Evolutionary conservation across 2,797 vertebrate genomes (phyloP), one percentile per base, ranked within the genome.

Genomic region (Micrastur ruficollis): DNA sequence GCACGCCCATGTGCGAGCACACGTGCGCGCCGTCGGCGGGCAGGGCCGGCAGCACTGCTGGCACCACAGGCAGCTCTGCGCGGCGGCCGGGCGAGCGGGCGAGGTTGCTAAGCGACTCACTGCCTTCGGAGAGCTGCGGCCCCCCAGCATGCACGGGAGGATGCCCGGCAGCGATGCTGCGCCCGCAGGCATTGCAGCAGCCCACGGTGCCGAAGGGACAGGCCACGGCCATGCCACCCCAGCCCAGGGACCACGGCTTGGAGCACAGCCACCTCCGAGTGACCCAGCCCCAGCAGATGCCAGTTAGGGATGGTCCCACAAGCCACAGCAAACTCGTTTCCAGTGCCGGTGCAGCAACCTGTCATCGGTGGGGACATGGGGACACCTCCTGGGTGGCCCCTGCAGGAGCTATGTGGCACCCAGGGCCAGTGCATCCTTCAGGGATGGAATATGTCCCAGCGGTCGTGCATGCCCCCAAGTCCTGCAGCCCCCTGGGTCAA

Each of bases 71-170:
- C 86, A 36, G 86, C 55, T 36, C 87, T 9, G 62, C 31, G 5
- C 11, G 10, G 81, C 27, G 81, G 68, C 55, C 50, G 2, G 75
- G 86, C 29, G 72, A 86, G 94, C 94, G 8, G 74, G 86, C 74
- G 82, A 74, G 71, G 96, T 97, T 96, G 96, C 96, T 88, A 76
- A 95, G 96, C 86, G 92, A 96, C 92, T 73, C 21, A 3, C 82
- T 90, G 96, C 82, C 83, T 95, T n/a, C 38, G 15, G 56, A 66
- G 86, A 34, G 86, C 76, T 42, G 92, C 20, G 14, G 70, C 50
- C 86, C 81, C 90, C 59, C 50, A 8, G 68, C 6, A 12, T 5
- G 34, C 58, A 46, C 52, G 5, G 83, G 71, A 58, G 86, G 76
- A 58, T 25, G 89, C 76, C 61, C 55, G 6, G 58, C 42, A 44